Evolutionary conservation across 2,888 invertebrate genomes (phyloP), one percentile per base, ranked within the genome.

Genomic region (Microctonus hyperodae): DNA sequence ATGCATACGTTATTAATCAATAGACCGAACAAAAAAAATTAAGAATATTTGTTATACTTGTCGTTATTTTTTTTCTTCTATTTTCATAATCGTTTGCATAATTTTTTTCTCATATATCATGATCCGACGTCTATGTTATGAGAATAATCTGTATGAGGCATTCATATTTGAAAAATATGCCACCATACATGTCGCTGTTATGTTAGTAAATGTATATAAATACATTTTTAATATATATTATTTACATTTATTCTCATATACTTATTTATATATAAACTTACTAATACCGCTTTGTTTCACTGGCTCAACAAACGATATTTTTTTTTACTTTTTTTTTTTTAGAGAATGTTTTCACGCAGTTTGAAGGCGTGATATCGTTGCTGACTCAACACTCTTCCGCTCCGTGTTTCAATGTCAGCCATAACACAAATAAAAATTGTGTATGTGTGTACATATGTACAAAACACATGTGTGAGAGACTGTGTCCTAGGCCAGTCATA

Each of bases 361-460:
- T 69, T 33, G 61, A 37, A 67, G 63, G 50, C 65, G 55, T 63
- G 68, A 67, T 57, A 50, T 35, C 72, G 72, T 71, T 62, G 60
- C 60, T 72, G 75, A 73, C 70, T 73, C 74, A 69, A 73, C 73
- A 71, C 70, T 72, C 75, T 74, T 76, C 75, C 72, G 69, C 70
- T 70, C 60, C 65, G 65, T 57, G 63, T 63, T 68, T 72, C 70
- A 67, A 71, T 70, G 69, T 68, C 71, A 69, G 20, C 37, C 58
- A 31, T 55, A 55, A 55, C 35, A 37, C 35, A 25, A 51, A 25
- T 51, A 48, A 20, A 53, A 23, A 25, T 33, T 28, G 13, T 50
- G 31, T 28, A 37, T 28, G 13, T 50, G 31, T 28, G 37, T 25
- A 11, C 37, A 16, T 53, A 35, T 55, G 11, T 55, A 11, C 20